Percentiles rank a stretch among this genome's conserved stretches.
Conservation (phyloP, 2,888 invertebrate species). For the Cylloceria caligata region DNA sequence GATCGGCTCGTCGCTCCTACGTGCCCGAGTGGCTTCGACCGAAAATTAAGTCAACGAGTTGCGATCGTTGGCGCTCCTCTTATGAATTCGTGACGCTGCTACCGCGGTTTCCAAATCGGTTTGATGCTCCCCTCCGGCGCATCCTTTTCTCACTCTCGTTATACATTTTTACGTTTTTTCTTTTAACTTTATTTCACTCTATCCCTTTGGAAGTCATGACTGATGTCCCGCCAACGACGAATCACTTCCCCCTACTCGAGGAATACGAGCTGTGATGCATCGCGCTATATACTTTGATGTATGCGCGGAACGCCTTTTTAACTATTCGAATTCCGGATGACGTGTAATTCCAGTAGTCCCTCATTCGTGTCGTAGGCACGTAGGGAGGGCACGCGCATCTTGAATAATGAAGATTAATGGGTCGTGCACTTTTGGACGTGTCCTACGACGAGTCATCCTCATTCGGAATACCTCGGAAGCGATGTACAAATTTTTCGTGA, state of each 20-base stretch:
- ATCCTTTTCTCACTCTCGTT: slow-evolving; percentile 24
- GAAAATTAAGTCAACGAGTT: slow-evolving; percentile 62
- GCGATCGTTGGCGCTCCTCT: slow-evolving; percentile 18
- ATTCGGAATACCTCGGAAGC: slow-evolving; percentile 36
- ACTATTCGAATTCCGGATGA: slow-evolving; percentile 45
- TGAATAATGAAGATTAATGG: slow-evolving; percentile 71
- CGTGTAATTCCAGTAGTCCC: slow-evolving; percentile 48
- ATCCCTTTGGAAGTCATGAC: slow-evolving; percentile 22
- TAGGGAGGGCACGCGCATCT: slow-evolving; percentile 50
- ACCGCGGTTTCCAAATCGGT: slow-evolving; percentile 64
- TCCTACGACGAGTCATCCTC: not conserved
- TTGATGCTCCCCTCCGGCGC: slow-evolving; percentile 38
- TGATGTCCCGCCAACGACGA: slow-evolving; percentile 17
- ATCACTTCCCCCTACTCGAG: not conserved
- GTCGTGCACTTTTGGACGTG: slow-evolving; percentile 28
- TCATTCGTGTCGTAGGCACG: slow-evolving; percentile 38
- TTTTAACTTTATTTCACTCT: not conserved
- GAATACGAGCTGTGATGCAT: not conserved
- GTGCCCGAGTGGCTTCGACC: slow-evolving; percentile 64
- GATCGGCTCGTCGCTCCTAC: slow-evolving; percentile 62
- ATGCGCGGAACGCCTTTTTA: slow-evolving; percentile 52
- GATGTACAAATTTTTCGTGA: slow-evolving; percentile 60
- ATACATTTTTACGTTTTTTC: slow-evolving; percentile 16
- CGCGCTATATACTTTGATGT: slow-evolving; percentile 33
- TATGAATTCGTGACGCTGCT: slow-evolving; percentile 48